A percentile compares a stretch with the other conserved stretches of the same genome.
Evolutionary conservation across 92 coral and sea anemone species (phyloP).

Genomic region (Porites rus): DNA sequence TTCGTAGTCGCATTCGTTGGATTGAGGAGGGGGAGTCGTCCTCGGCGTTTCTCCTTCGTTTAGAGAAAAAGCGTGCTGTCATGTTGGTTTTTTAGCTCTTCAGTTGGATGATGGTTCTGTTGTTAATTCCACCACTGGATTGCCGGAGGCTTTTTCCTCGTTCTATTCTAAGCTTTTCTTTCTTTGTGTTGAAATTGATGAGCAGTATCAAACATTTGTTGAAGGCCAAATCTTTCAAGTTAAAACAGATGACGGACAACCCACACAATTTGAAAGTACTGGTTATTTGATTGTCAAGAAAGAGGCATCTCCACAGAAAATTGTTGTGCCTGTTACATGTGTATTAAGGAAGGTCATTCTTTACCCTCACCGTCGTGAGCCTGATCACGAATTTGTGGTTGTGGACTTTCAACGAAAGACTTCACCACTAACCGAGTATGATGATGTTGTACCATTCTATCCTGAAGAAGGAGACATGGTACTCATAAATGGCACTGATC

Average conservation of each 20-base stretch:
- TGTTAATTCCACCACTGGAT: neutral
- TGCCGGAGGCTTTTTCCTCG: too few relatives aligned
- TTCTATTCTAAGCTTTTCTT: too few relatives aligned
- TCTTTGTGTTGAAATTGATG: constrained; percentile 19
- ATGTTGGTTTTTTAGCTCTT: neutral
- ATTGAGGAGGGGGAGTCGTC: constrained; percentile 11
- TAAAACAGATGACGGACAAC: neutral
- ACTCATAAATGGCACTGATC: constrained; percentile 31
- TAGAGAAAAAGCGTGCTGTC: neutral
- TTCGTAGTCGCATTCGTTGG: neutral
- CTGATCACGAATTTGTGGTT: constrained; percentile 18
- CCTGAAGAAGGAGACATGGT: constrained; percentile 36
- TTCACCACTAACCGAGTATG: constrained; percentile 20
- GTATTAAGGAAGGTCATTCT: constrained; percentile 18
- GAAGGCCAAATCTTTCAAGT: constrained; percentile 9
- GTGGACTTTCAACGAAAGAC: constrained; percentile 16
- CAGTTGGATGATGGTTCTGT: neutral
- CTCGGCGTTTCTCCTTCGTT: neutral
- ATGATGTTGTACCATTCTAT: constrained; percentile 20
- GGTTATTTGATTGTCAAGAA: neutral
- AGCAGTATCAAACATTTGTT: constrained; percentile 32
- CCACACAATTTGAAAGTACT: constrained; percentile 12
- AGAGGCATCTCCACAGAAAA: constrained; percentile 15
- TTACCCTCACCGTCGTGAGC: constrained; percentile 13
- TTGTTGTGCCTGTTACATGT: constrained; percentile 27